phyloP scores from a whole-genome alignment of 2,113 vertebrate species.

The Erythrocebus patas region DNA sequence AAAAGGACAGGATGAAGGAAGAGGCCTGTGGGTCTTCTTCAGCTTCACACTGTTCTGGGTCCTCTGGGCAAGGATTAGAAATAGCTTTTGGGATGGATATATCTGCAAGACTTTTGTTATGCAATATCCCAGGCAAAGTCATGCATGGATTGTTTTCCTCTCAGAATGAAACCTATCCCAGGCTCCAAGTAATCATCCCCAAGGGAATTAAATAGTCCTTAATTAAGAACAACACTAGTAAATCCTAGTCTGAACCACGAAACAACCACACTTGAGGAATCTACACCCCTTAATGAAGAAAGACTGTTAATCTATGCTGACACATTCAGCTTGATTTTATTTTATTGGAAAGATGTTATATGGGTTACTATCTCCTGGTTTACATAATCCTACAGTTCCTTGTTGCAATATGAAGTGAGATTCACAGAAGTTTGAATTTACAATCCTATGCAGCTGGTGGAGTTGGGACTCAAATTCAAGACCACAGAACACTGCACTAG shows the following conservation, averaged over 20 bases:
- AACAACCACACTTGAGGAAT: slow-evolving; percentile 62
- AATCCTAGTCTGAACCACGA: slow-evolving; percentile 54
- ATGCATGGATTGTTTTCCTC: slow-evolving; percentile 31
- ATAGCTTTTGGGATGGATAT: background rate
- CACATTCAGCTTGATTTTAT: slow-evolving; percentile 82
- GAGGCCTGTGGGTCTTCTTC: background rate
- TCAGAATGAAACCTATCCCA: slow-evolving; percentile 45
- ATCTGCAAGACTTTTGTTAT: background rate
- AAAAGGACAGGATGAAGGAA: background rate
- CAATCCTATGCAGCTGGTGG: slow-evolving; percentile 80
- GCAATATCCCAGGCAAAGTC: background rate
- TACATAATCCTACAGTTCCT: slow-evolving; percentile 84
- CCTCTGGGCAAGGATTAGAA: background rate
- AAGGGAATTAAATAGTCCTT: slow-evolving; percentile 31
- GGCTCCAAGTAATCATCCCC: background rate
- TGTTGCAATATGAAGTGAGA: slow-evolving; percentile 79
- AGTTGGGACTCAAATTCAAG: slow-evolving; percentile 76
- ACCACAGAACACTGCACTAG: slow-evolving; percentile 71
- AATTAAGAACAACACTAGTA: slow-evolving; percentile 52
- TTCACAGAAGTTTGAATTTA: slow-evolving; percentile 81
- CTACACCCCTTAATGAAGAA: slow-evolving; percentile 59
- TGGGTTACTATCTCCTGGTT: slow-evolving; percentile 84
- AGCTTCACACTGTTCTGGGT: background rate
- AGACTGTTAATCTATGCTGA: slow-evolving; percentile 81
- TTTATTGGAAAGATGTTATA: slow-evolving; percentile 84